These are phyloP conservation scores for Cheiracanthium punctorium DNA, from an alignment of 2,888 invertebrate genomes.

Conservation along the genomic window DNA sequence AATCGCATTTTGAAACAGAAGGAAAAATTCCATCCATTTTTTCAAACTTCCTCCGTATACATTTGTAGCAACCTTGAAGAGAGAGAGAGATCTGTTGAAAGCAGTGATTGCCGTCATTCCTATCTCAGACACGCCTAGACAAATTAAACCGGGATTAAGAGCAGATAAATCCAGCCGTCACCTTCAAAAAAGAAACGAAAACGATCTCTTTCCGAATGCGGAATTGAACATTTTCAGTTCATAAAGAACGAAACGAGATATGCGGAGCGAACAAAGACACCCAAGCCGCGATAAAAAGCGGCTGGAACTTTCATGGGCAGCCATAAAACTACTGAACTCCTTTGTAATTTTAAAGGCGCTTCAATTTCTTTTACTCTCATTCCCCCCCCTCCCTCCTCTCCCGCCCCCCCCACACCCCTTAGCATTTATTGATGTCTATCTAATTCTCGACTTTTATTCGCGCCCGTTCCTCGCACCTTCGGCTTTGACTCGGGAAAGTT, in stretches of 20 bases:
- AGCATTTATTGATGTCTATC: conserved; percentile 64
- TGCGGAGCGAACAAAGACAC: conserved; percentile 27
- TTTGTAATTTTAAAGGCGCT: conserved; percentile 40
- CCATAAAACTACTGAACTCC: conserved; percentile 48
- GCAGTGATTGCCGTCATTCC: neutral
- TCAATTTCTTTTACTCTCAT: conserved; percentile 3
- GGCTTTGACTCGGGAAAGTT: conserved; percentile 39
- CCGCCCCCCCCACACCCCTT: neutral
- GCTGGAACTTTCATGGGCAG: conserved; percentile 35
- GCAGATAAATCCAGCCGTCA: conserved; percentile 12
- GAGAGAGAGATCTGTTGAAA: neutral
- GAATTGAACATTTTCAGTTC: conserved; percentile 12
- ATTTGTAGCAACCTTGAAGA: neutral
- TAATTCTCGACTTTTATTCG: conserved; percentile 67
- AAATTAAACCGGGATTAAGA: conserved; percentile 7
- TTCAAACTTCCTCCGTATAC: too few species aligned
- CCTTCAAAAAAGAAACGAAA: conserved; percentile 14
- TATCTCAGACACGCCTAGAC: neutral
- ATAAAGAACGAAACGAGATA: conserved; percentile 23
- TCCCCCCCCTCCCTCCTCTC: neutral
- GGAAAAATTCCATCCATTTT: too few species aligned
- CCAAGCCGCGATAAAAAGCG: conserved; percentile 40
- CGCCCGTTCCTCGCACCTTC: conserved; percentile 57
- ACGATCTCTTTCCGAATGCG: conserved; percentile 2
- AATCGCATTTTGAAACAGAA: too few species aligned